A percentile compares a stretch with the other conserved stretches of the same genome.
Conservation (phyloP, 2,888 invertebrate species). For the Meloe dianella region DNA sequence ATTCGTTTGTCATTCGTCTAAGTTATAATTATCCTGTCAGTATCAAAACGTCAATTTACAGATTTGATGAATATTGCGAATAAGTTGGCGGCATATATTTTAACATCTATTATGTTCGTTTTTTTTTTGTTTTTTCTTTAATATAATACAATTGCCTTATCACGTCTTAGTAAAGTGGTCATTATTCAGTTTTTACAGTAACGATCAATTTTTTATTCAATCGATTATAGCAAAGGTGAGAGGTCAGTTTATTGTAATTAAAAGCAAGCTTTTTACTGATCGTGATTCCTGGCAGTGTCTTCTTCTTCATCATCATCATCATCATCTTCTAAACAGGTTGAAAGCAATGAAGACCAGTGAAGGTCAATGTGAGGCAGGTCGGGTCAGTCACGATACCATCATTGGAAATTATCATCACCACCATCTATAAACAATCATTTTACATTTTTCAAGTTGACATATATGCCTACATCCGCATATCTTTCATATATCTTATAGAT, state of each 20-base stretch:
- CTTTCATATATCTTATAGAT: not conserved
- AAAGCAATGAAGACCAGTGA: slow-evolving; percentile 1
- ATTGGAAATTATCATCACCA: not conserved
- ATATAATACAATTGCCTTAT: not conserved
- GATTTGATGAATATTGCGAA: too few relatives aligned
- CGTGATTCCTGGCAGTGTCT: not conserved
- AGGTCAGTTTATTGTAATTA: slow-evolving; percentile 1
- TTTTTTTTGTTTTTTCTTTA: too few relatives aligned
- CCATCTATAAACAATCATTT: not conserved
- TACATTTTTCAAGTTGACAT: not conserved
- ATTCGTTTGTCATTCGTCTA: not conserved
- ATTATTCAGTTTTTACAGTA: not conserved
- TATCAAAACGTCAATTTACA: not conserved
- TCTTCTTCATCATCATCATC: not conserved
- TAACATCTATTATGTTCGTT: not conserved
- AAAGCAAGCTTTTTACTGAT: not conserved
- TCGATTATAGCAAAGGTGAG: not conserved
- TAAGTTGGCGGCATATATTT: too few relatives aligned
- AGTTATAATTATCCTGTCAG: not conserved
- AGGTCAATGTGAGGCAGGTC: not conserved
- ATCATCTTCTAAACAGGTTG: not conserved
- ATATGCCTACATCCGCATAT: not conserved
- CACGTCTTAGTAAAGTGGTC: too few relatives aligned
- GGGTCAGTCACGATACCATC: slow-evolving; percentile 4
- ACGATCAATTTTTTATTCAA: not conserved